Evolutionary conservation across 2,797 vertebrate genomes (phyloP), one percentile per base, ranked within the genome.

Genomic region (Vultur gryphus): DNA sequence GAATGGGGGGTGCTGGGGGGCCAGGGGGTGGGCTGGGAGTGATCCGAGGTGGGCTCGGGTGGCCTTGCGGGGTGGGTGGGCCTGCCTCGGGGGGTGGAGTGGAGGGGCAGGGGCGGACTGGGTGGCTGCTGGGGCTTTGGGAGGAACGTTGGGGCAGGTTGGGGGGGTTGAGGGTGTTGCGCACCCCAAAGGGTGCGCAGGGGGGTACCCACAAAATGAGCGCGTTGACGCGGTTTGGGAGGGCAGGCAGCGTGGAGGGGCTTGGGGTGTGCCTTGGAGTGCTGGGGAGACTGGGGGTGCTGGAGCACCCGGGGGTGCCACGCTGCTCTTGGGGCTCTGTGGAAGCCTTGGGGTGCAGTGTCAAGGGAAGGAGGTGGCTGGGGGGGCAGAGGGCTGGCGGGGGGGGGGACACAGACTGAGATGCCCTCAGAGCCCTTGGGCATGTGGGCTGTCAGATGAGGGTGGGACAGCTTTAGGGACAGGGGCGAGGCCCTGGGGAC

Each of bases 401-500:
- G 16, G 48, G 2, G 2, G 35, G n/a, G n/a, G n/a, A n/a, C n/a
- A n/a, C n/a, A 2, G 8, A 19, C 33, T 26, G 51, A 55, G 51
- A 3, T 29, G 21, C 28, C 19, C 12, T 17, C 18, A 6, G n/a
- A 39, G 28, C 39, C 18, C 51, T 1, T 1, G 49, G 43, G 19
- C 1, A 0, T 6, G 17, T 3, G 21, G 37, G 9, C 51, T 28
- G 3, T 46, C 3, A 8, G 23, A 1, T 37, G 79, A n/a, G 79
- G 46, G 19, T 17, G 39, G 28, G 33, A 18, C 41, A 31, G 46
- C 31, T 28, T 9, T n/a, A 26, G 37, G 16, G 28, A 5, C 11
- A 2, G 54, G 28, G 57, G 24, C 0, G 1, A 16, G 16, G 10
- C 37, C 33, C 41, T 33, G 48, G 25, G 17, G 26, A 23, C 13